Base-by-base conservation (phyloP, 2,797 vertebrate species). In the Fistularia tabacaria region DNA sequence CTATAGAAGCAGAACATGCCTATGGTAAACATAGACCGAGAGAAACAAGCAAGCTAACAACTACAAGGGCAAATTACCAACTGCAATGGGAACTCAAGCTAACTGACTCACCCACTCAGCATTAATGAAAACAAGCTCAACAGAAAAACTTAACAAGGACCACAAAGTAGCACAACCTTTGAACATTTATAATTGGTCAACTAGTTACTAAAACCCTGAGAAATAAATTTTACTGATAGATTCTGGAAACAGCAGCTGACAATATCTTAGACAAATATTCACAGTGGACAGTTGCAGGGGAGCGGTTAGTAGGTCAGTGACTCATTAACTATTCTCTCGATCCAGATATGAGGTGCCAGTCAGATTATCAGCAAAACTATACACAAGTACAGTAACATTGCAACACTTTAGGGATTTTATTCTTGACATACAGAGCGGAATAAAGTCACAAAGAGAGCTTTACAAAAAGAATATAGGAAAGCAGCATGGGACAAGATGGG, bases 261-360 rank as follows among this genome's bases (percentile, higher is more conserved):
- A 53, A 49, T 58, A 69, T 78, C 57, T 59, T 54, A 39, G 53
- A 71, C 77, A 73, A 77, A 69, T 62, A 67, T 59, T 25, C 69
- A 45, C 10, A 63, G 56, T 38, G 40, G 50, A 54, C 52, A 37
- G 62, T 44, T 46, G 49, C 41, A 69, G 49, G 53, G 46, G 69
- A 56, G 62, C 65, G 68, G 57, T 77, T 77, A 54, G 77, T 79
- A 82, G 83, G 81, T 76, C 79, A 82, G 70, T 79, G 73, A 81
- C 73, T 84, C 72, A 83, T 73, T 83, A 74, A 49, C 60, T 45
- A 46, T 47, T 61, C 61, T 37, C 50, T 66, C 57, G 56, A 74
- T 67, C 62, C 70, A 77, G 49, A 74, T 70, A 64, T 66, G 44
- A 59, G 45, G 38, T 48, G 51, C n/a, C 36, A 54, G 58, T 41